Evolutionary conservation across 2,113 vertebrate genomes (phyloP), one percentile per base, ranked within the genome.

Genomic region (Prietella phreatophila): DNA sequence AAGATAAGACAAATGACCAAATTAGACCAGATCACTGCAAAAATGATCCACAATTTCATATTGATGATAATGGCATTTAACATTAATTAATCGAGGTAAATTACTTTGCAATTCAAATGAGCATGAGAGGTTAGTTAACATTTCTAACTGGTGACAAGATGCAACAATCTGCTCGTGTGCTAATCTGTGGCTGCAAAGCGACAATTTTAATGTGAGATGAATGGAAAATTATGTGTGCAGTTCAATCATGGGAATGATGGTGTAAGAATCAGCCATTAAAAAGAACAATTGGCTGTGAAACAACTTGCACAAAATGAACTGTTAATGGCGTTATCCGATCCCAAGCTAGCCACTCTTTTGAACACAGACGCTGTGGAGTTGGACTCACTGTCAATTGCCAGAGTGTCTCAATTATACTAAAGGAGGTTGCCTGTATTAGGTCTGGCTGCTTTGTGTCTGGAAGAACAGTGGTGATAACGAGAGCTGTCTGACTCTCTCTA

Each of bases 51-150:
- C 92, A 88, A 56, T 92, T 94, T 93, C 84, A 91, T 85, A 92
- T 90, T 78, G 88, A 94, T 91, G 90, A 93, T 94, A 91, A 93
- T 93, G 93, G 93, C 90, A 89, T 92, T 94, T 88, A 93, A 91
- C 92, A 93, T 93, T 92, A 94, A 94, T 95, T 92, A 58, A 94
- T 92, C 90, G 67, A 87, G 91, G 85, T 71, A 83, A 91, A 93
- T 92, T 93, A 91, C 93, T 88, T 93, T 91, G 92, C 90, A 91
- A 90, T 91, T 93, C 88, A 93, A 93, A 92, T 94, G 89, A 92
- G 89, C 78, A 56, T 47, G 75, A 93, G 89, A 15, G 17, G 92
- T 90, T 85, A 85, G 91, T 93, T 94, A 92, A 69, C 42, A 55
- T 58, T 69, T 82, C 42, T 88, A 71, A 71, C 75, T 81, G 50